phyloP scores from a whole-genome alignment of 2,888 invertebrate species.

The Agriopis leucophaearia region DNA sequence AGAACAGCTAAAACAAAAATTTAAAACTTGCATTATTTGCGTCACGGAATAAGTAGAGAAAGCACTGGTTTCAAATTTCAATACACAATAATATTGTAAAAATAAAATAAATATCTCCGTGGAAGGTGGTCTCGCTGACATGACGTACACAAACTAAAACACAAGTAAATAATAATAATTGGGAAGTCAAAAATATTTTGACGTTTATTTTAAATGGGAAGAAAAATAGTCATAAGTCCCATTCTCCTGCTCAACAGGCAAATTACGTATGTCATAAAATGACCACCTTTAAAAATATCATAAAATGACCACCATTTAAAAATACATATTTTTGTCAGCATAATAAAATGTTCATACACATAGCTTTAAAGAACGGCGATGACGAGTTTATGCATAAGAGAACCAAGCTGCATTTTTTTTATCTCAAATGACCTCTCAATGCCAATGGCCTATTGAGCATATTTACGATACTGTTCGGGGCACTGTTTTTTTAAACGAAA shows the following conservation, averaged over 20 bases:
- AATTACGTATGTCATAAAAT: constrained; percentile 43
- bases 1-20: not conserved
- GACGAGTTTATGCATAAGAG: constrained; percentile 35
- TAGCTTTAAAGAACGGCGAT: constrained; percentile 35
- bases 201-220: constrained; percentile 47
- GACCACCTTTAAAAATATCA: constrained; percentile 27
- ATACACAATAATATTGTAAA: not conserved
- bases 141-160: constrained; percentile 26
- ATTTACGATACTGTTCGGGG: not conserved
- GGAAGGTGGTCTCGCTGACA: constrained; percentile 25
- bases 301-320: constrained; percentile 32
- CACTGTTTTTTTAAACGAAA: not conserved
- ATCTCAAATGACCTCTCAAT: not conserved
- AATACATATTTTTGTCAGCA: constrained; percentile 8
- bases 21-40: constrained; percentile 7
- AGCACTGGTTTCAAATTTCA: constrained; percentile 23
- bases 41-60: constrained; percentile 7
- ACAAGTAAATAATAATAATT: constrained; percentile 41
- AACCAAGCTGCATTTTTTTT: constrained; percentile 6
- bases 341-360: constrained; percentile 23
- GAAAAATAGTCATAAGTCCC: constrained; percentile 54
- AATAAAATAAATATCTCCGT: constrained; percentile 19
- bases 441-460: not conserved
- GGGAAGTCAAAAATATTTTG: constrained; percentile 40
- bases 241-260: constrained; percentile 64